Evolutionary conservation across 1,140 invertebrate species (phyloP).

Genomic region (Ctenoplectra terminalis): DNA sequence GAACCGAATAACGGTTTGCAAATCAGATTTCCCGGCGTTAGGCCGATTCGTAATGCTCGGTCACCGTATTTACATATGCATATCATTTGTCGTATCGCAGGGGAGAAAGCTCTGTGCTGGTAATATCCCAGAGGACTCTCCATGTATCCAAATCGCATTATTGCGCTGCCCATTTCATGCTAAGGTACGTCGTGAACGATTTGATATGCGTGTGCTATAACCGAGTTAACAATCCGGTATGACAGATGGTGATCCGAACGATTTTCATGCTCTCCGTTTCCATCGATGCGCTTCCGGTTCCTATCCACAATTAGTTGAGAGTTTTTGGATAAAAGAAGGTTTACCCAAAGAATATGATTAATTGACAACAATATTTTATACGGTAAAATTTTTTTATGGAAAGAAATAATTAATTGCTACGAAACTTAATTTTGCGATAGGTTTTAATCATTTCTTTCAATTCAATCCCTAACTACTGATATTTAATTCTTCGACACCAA

Average conservation of each 20-base stretch:
- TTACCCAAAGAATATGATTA: background rate
- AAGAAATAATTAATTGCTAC: no score
- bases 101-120: constrained; percentile 70
- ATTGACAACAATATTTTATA: no score
- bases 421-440: no score
- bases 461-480: no score
- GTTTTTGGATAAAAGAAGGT: background rate
- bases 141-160: constrained; percentile 82
- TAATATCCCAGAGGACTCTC: constrained; percentile 79
- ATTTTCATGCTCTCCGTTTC: constrained; percentile 27
- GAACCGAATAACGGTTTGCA: constrained; percentile 41
- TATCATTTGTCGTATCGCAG: constrained; percentile 78
- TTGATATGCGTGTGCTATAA: constrained; percentile 80
- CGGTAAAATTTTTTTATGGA: no score
- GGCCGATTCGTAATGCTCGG: constrained; percentile 73
- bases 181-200: constrained; percentile 77
- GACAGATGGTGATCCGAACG: constrained; percentile 77
- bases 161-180: constrained; percentile 68
- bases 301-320: background rate
- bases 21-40: constrained; percentile 55
- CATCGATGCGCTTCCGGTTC: constrained; percentile 20
- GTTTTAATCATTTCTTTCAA: no score
- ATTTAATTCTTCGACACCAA: no score
- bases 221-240: constrained; percentile 78
- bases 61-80: constrained; percentile 81